phyloP scores from a whole-genome alignment of 1,140 invertebrate genomes.

The Monochamus saltuarius region DNA sequence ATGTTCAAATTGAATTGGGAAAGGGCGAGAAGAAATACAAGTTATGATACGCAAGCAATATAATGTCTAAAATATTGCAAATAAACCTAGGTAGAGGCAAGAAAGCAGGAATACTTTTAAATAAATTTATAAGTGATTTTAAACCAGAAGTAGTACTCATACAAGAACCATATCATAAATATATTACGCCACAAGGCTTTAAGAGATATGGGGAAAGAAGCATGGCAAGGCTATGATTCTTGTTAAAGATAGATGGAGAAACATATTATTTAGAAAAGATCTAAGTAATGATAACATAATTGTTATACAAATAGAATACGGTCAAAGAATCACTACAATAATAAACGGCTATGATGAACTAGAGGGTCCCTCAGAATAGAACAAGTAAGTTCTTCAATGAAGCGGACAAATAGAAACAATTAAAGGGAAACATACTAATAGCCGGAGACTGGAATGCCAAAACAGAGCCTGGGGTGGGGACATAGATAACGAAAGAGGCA shows the following conservation, averaged over 20 bases:
- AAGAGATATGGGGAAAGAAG: too few relatives aligned
- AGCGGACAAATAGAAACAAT: too few relatives aligned
- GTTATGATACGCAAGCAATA: too few relatives aligned
- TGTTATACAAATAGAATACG: not conserved
- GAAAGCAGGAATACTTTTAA: too few relatives aligned
- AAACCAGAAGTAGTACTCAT: too few relatives aligned
- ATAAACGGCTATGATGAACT: not conserved
- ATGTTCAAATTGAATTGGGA: too few relatives aligned
- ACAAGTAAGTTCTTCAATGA: not conserved
- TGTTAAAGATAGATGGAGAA: not conserved
- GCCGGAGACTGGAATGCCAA: not conserved
- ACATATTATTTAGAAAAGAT: not conserved
- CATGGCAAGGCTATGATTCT: not conserved
- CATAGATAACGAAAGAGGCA: not conserved
- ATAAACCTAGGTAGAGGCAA: too few relatives aligned
- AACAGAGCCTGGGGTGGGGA: not conserved
- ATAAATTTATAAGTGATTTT: too few relatives aligned
- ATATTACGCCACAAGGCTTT: not conserved
- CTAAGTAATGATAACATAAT: not conserved
- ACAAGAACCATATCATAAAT: too few relatives aligned
- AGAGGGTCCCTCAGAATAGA: not conserved
- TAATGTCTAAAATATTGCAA: too few relatives aligned
- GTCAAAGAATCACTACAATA: not conserved
- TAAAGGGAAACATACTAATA: too few relatives aligned
- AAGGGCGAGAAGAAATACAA: too few relatives aligned